Conservation (phyloP, 2,797 vertebrate species). For the Australoheros facetus region DNA sequence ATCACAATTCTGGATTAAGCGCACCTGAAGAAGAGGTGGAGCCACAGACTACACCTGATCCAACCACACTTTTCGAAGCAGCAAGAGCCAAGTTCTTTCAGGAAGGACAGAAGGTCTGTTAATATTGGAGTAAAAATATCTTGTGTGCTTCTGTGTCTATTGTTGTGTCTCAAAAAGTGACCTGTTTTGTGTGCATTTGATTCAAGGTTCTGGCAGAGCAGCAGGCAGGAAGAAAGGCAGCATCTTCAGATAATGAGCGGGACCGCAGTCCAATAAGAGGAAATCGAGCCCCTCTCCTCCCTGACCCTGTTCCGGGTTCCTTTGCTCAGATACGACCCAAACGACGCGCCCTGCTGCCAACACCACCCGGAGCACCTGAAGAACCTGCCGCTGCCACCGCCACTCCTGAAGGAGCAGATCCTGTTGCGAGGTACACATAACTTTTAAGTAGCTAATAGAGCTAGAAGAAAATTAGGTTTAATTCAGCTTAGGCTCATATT, state of each 20-base stretch:
- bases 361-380: slow-evolving; percentile 80
- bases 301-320: slow-evolving; percentile 83
- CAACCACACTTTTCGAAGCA: slow-evolving; percentile 82
- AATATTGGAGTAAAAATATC: neutral
- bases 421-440: slow-evolving; percentile 76
- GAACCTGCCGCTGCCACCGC: slow-evolving; percentile 49
- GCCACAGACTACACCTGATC: slow-evolving; percentile 59
- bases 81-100: slow-evolving; percentile 86
- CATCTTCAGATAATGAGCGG: slow-evolving; percentile 68
- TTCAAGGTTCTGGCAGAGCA: slow-evolving; percentile 81
- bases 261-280: slow-evolving; percentile 83
- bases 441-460: neutral
- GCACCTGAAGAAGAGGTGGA: slow-evolving; percentile 48
- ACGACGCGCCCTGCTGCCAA: slow-evolving; percentile 81
- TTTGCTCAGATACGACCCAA: slow-evolving; percentile 76
- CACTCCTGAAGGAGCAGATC: slow-evolving; percentile 77
- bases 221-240: slow-evolving; percentile 75
- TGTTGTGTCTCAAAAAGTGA: neutral
- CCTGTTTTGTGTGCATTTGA: neutral
- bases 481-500: neutral
- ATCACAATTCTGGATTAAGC: slow-evolving; percentile 39
- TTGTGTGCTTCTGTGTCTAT: neutral
- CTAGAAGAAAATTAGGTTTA: neutral
- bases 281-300: slow-evolving; percentile 82
- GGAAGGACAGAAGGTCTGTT: slow-evolving; percentile 81